phyloP scores from a whole-genome alignment of 2,113 vertebrate species.

The Camelus dromedarius region DNA sequence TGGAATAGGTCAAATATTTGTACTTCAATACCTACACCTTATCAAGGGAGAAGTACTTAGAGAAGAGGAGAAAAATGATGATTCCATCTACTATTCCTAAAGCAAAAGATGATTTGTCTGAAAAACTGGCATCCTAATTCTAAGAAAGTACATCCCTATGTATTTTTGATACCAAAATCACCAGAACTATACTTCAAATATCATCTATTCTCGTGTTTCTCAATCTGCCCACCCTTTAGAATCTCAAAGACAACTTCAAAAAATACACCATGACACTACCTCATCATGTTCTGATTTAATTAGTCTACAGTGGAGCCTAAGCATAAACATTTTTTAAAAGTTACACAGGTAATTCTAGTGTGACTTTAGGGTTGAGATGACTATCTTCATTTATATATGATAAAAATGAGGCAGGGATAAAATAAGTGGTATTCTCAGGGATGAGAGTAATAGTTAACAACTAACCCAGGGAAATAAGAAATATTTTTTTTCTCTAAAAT shows the following conservation, averaged over 20 bases:
- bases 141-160: neutral
- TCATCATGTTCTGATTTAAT: conserved; percentile 25
- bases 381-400: conserved; percentile 12
- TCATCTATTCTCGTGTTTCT: neutral
- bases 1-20: neutral
- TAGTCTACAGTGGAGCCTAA: neutral
- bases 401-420: conserved; percentile 24
- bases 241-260: neutral
- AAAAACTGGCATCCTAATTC: conserved; percentile 19
- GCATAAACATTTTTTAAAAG: neutral
- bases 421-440: neutral
- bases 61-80: conserved; percentile 39
- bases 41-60: neutral
- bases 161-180: neutral
- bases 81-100: neutral
- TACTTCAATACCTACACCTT: neutral
- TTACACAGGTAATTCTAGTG: neutral
- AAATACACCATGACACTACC: neutral
- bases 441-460: conserved; percentile 15
- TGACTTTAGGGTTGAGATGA: conserved; percentile 23
- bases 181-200: conserved; percentile 14
- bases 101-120: conserved; percentile 40
- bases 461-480: neutral
- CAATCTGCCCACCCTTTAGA: neutral
- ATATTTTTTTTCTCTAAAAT: neutral